Conservation (phyloP, 1,140 invertebrate genomes). For the Neodiprion lecontei region DNA sequence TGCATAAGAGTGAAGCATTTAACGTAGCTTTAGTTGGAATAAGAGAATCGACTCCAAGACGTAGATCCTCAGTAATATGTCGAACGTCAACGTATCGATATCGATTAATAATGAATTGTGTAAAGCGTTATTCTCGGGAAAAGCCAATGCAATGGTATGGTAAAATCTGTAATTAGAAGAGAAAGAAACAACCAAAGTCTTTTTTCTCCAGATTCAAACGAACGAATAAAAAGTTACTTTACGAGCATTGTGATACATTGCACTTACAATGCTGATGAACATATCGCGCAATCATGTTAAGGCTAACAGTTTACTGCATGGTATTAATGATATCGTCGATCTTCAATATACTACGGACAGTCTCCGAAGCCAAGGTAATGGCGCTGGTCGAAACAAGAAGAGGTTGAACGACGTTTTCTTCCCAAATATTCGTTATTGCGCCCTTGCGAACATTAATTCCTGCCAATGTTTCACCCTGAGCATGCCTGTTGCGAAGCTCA, state of each 20-base stretch:
- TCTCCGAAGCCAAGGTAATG: slow-evolving; percentile 94
- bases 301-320: slow-evolving; percentile 42
- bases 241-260: no score
- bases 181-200: not conserved
- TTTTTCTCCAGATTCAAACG: not conserved
- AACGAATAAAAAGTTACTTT: no score
- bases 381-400: slow-evolving; percentile 94
- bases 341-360: slow-evolving; percentile 96
- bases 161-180: not conserved
- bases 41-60: not conserved
- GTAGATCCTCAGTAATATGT: not conserved
- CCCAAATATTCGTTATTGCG: slow-evolving; percentile 93
- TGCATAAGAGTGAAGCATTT: not conserved
- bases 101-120: not conserved
- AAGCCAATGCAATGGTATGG: not conserved
- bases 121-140: slow-evolving; percentile 1
- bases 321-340: slow-evolving; percentile 96
- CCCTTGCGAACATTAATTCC: slow-evolving; percentile 98
- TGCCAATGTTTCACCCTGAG: slow-evolving; percentile 79
- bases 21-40: not conserved
- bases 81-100: not conserved
- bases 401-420: slow-evolving; percentile 98
- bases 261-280: slow-evolving; percentile 2
- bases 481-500: slow-evolving; percentile 94
- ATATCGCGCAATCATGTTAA: not conserved